Evolutionary conservation across 2,113 vertebrate genomes (phyloP).

Genomic region (Apeltes quadracus): DNA sequence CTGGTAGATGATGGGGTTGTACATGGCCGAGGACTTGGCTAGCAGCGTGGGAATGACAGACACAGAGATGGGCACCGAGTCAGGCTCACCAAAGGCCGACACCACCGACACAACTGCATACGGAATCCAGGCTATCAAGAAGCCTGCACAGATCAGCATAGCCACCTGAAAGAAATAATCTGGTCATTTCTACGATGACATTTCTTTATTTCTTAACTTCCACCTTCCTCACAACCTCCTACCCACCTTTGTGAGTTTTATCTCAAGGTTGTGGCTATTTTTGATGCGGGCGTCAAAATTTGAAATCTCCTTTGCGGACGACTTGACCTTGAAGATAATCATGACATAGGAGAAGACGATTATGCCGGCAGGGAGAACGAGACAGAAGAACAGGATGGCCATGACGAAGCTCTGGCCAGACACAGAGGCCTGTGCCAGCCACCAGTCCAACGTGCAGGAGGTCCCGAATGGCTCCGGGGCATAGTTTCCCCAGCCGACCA

Average conservation of each 20-base stretch:
- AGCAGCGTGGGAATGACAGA: slow-evolving; percentile 92
- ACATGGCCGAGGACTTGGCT: slow-evolving; percentile 96
- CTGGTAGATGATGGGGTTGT: slow-evolving; percentile 97
- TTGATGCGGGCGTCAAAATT: slow-evolving; percentile 88
- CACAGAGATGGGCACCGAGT: slow-evolving; percentile 88
- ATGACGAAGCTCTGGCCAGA: slow-evolving; percentile 90
- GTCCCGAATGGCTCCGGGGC: slow-evolving; percentile 95
- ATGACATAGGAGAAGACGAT: slow-evolving; percentile 93
- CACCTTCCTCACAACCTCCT: neutral
- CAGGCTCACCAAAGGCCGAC: slow-evolving; percentile 89
- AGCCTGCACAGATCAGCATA: slow-evolving; percentile 96
- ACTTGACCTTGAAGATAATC: slow-evolving; percentile 94
- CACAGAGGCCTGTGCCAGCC: slow-evolving; percentile 89
- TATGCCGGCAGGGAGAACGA: slow-evolving; percentile 87
- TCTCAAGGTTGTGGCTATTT: slow-evolving; percentile 87
- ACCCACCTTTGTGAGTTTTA: slow-evolving; percentile 94
- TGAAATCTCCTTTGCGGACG: slow-evolving; percentile 90
- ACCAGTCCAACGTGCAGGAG: slow-evolving; percentile 96
- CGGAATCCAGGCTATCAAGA: slow-evolving; percentile 94
- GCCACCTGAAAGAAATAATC: slow-evolving; percentile 83
- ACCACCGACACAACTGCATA: slow-evolving; percentile 92
- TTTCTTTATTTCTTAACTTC: neutral
- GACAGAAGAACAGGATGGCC: slow-evolving; percentile 93
- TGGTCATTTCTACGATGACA: neutral
- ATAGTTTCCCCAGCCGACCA: slow-evolving; percentile 91